A percentile compares a stretch with the other conserved stretches of the same genome.
phyloP scores from a whole-genome alignment of 1,140 invertebrate species.

The Macrobrachium rosenbergii region DNA sequence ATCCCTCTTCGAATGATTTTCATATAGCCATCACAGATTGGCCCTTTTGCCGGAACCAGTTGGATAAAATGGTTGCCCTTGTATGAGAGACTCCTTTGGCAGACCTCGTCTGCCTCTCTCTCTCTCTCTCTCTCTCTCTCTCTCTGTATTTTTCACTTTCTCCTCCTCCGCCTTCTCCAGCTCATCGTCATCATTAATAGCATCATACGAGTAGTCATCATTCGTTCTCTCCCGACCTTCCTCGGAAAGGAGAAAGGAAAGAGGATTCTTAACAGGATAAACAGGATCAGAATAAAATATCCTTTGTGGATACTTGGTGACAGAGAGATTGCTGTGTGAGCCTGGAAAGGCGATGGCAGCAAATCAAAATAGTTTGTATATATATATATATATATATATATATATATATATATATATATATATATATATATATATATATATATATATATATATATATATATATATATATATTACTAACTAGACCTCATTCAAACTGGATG shows the following conservation, averaged over 20 bases:
- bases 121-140: background rate
- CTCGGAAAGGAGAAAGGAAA: too few species aligned
- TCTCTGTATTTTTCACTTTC: background rate
- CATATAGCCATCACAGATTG: too few species aligned
- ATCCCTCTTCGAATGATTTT: too few species aligned
- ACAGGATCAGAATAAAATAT: too few species aligned
- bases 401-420: slow-evolving; percentile 22
- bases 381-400: background rate
- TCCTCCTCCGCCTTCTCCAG: background rate
- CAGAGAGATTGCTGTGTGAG: too few species aligned
- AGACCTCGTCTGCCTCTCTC: background rate
- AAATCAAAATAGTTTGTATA: background rate
- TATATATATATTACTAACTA: too few species aligned
- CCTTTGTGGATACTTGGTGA: too few species aligned
- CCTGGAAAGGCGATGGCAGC: too few species aligned
- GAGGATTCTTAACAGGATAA: too few species aligned
- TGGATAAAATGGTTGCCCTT: too few species aligned
- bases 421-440: slow-evolving; percentile 22
- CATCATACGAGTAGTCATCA: background rate
- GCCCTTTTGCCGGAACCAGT: too few species aligned
- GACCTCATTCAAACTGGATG: too few species aligned
- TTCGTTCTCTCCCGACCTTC: background rate
- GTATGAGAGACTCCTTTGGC: background rate
- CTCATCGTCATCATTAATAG: background rate
- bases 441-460: background rate